phyloP scores from a whole-genome alignment of 2,888 invertebrate species.

The Ferrisia virgata region DNA sequence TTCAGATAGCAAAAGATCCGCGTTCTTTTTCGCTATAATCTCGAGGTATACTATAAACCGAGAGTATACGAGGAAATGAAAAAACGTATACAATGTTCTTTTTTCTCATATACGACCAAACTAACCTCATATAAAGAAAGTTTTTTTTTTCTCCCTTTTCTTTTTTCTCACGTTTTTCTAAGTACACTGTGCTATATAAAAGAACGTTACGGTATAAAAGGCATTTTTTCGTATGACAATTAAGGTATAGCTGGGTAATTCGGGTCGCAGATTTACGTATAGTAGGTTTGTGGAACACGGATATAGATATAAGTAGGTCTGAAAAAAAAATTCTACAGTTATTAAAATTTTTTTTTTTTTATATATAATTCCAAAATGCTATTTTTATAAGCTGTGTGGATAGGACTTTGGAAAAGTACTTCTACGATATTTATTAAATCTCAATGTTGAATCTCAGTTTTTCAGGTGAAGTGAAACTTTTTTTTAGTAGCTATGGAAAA shows the following conservation, averaged over 20 bases:
- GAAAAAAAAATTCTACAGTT: neutral
- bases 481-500: too few species aligned
- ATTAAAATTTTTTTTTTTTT: too few species aligned
- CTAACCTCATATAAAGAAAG: conserved; percentile 11
- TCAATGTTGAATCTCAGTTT: too few species aligned
- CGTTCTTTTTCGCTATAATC: conserved; percentile 20
- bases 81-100: conserved; percentile 9
- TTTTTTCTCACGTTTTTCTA: too few species aligned
- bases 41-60: neutral
- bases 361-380: too few species aligned
- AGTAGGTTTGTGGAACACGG: neutral
- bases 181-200: neutral
- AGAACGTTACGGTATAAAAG: neutral
- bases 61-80: neutral
- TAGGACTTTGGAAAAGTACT: too few species aligned
- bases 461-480: too few species aligned
- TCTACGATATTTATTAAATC: too few species aligned
- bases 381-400: too few species aligned
- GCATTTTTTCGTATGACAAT: neutral
- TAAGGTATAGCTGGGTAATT: neutral
- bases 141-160: neutral
- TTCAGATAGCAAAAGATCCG: conserved; percentile 6
- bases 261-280: neutral
- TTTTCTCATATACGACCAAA: conserved; percentile 16
- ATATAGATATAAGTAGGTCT: neutral